Evolutionary conservation across 2,113 vertebrate species (phyloP).

Genomic region (Melanerpes aurifrons): DNA sequence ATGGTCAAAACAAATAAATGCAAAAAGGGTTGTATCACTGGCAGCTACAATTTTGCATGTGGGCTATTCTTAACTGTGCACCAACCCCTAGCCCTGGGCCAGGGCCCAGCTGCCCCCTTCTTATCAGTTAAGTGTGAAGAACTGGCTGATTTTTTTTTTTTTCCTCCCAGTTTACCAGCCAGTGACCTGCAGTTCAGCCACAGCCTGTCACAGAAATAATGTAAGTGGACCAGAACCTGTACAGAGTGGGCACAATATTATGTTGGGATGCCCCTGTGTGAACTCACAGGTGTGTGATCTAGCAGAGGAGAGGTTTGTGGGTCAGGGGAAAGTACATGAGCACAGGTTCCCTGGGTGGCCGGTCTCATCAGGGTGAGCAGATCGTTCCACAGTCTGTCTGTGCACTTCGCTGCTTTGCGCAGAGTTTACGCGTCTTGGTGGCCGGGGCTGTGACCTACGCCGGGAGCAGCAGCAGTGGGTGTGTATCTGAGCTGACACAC

Average conservation of each 20-base stretch:
- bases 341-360: not conserved
- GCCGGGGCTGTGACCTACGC: not conserved
- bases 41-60: not conserved
- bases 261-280: not conserved
- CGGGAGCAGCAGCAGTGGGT: not conserved
- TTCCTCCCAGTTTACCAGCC: not conserved
- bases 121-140: not conserved
- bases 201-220: accelerated
- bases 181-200: not conserved
- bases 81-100: not conserved
- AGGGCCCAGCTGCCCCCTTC: not conserved
- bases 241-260: not conserved
- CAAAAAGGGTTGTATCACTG: not conserved
- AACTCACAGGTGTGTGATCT: not conserved
- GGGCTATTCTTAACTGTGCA: not conserved
- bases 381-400: accelerated
- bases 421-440: accelerated
- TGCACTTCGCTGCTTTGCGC: accelerated
- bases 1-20: not conserved
- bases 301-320: accelerated
- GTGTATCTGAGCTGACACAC: not conserved
- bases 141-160: not conserved
- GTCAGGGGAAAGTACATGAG: accelerated
- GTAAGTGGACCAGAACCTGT: not conserved
- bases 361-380: not conserved